Conservation (phyloP, 2,888 invertebrate genomes). For the Vanessa cardui region DNA sequence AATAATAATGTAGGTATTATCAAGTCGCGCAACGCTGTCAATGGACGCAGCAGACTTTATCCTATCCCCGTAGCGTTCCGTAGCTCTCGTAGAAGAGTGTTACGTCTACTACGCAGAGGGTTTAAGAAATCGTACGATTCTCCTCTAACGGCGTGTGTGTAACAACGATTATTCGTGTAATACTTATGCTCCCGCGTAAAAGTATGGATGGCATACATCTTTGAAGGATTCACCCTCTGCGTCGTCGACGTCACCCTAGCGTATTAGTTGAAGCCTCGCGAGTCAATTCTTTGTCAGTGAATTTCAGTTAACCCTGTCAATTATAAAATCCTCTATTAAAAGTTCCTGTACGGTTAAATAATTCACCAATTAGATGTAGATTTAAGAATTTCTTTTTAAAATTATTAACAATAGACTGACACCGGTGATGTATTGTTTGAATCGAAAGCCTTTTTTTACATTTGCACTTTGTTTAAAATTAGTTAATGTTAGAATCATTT, state of each 20-base stretch:
- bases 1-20: conserved; percentile 80
- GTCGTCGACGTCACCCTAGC: conserved; percentile 49
- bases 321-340: conserved; percentile 61
- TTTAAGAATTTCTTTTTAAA: conserved; percentile 19
- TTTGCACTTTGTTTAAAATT: neutral
- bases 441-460: neutral
- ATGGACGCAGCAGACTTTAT: conserved; percentile 66
- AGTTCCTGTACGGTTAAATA: conserved; percentile 48
- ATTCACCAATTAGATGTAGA: conserved; percentile 27
- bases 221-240: conserved; percentile 36
- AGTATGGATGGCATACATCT: conserved; percentile 4
- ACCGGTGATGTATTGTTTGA: neutral
- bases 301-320: conserved; percentile 76
- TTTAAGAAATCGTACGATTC: neutral
- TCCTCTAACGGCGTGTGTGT: neutral
- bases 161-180: neutral
- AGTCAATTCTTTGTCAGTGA: conserved; percentile 71
- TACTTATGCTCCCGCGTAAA: neutral
- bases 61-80: conserved; percentile 56
- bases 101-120: conserved; percentile 37
- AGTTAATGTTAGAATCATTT: conserved; percentile 4
- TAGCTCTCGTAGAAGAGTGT: conserved; percentile 53
- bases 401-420: conserved; percentile 15
- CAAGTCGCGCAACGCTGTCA: conserved; percentile 76
- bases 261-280: conserved; percentile 69